Evolutionary conservation across 2,113 vertebrate genomes (phyloP).

Genomic region (Acanthisitta chloris): DNA sequence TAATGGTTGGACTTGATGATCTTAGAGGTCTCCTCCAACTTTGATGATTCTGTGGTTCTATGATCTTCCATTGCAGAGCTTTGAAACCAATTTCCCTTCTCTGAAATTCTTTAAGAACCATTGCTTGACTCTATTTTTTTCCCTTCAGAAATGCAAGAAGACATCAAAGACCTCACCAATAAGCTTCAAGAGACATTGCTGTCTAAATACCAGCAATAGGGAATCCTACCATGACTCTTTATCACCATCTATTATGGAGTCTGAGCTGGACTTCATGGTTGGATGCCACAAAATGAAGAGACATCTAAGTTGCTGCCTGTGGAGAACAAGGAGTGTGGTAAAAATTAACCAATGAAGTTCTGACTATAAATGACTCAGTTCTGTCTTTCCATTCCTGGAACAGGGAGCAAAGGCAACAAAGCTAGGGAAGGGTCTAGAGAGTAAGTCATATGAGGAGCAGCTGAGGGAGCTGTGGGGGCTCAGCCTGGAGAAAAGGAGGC

Average conservation of each 20-base stretch:
- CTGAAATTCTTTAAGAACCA: neutral
- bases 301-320: fast-evolving
- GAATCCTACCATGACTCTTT: neutral
- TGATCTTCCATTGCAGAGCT: neutral
- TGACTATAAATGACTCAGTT: neutral
- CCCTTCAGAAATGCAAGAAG: neutral
- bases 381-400: neutral
- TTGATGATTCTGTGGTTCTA: no score
- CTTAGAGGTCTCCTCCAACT: no score
- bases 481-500: neutral
- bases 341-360: neutral
- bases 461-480: neutral
- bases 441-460: neutral
- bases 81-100: neutral
- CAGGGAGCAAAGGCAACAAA: neutral
- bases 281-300: neutral
- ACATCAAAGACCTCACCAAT: neutral
- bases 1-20: no score
- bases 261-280: neutral
- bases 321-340: neutral
- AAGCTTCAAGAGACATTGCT: neutral
- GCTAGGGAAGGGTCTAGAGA: neutral
- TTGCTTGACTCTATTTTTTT: neutral
- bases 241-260: no score
- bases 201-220: neutral